Conservation (phyloP, 1,140 invertebrate genomes). For the Heliconius eleuchia region DNA sequence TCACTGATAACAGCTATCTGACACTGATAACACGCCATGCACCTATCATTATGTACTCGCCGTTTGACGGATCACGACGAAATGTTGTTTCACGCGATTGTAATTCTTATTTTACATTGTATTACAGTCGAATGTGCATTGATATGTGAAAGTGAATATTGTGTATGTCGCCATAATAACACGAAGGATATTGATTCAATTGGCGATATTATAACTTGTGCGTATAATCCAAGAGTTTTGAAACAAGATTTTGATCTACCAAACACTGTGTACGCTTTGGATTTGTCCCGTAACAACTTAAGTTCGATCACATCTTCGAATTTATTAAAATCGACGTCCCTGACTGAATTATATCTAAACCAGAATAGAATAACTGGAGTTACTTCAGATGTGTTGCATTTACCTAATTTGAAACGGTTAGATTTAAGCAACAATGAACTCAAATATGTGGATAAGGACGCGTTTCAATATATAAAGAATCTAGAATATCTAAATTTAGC, state of each 20-base stretch:
- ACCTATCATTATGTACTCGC: constrained; percentile 37
- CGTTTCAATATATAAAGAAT: constrained; percentile 72
- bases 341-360: constrained; percentile 58
- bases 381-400: constrained; percentile 52
- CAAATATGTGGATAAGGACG: constrained; percentile 66
- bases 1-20: constrained; percentile 61
- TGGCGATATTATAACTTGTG: constrained; percentile 62
- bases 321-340: constrained; percentile 49
- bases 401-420: constrained; percentile 75
- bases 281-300: constrained; percentile 72
- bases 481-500: constrained; percentile 81
- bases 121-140: constrained; percentile 42
- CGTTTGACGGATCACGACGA: constrained; percentile 37
- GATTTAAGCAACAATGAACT: constrained; percentile 81
- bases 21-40: constrained; percentile 46
- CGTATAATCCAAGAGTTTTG: constrained; percentile 51
- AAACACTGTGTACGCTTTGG: constrained; percentile 51
- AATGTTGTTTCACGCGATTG: constrained; percentile 42
- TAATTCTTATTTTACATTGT: constrained; percentile 43
- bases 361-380: constrained; percentile 75
- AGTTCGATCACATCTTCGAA: constrained; percentile 44
- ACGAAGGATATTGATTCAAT: constrained; percentile 50
- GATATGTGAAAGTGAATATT: constrained; percentile 59
- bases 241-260: constrained; percentile 52
- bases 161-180: constrained; percentile 53